A percentile compares a stretch with the other conserved stretches of the same genome.
Evolutionary conservation across 1,140 invertebrate species (phyloP).

Genomic region (Lepidostoma basale): DNA sequence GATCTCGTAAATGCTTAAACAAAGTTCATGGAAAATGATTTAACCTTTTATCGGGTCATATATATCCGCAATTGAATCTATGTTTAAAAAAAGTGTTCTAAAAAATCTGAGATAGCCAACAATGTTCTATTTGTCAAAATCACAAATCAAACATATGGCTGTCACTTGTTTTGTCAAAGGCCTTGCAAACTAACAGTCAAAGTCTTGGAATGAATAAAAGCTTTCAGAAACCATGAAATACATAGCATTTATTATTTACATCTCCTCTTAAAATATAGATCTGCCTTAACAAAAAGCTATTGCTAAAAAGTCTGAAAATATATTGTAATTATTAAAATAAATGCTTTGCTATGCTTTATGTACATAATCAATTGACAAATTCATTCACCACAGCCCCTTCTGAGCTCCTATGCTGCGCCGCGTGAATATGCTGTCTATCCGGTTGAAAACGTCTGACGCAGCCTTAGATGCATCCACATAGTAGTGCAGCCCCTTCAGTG

Average conservation of each 20-base stretch:
- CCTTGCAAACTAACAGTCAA: neutral
- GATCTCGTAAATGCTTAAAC: no score
- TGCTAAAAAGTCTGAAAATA: constrained; percentile 4
- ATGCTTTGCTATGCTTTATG: constrained; percentile 22
- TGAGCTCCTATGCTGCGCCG: constrained; percentile 48
- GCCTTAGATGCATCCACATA: constrained; percentile 77
- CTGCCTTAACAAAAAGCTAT: no score
- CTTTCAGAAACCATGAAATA: neutral
- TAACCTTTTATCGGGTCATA: no score
- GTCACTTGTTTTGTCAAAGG: no score
- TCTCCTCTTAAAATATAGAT: neutral
- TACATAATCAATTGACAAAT: constrained; percentile 5
- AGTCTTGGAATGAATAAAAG: neutral
- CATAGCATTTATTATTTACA: constrained; percentile 29
- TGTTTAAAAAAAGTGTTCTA: no score
- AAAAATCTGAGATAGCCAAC: no score
- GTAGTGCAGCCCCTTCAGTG: constrained; percentile 75
- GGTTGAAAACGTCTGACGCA: constrained; percentile 73
- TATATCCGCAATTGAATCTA: no score
- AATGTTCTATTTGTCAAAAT: no score
- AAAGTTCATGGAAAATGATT: no score
- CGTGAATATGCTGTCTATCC: constrained; percentile 78
- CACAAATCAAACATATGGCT: no score
- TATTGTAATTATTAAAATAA: constrained; percentile 31
- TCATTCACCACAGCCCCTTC: constrained; percentile 10